Conservation (phyloP, 2,113 vertebrate species). For the Turdus rufiventris region DNA sequence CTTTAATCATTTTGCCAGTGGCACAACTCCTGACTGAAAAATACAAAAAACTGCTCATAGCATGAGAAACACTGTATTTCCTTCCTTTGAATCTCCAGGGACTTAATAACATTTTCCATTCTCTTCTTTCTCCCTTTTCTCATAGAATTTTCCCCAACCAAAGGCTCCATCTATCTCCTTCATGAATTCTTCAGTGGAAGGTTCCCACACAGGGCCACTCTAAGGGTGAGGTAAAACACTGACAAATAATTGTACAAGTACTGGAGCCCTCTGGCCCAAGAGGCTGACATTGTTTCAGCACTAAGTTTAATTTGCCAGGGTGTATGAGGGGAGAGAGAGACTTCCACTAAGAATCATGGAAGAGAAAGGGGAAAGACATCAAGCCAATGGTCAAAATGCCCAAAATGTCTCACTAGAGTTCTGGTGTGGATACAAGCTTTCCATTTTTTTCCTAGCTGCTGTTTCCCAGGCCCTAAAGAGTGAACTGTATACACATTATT, state of each 20-base stretch:
- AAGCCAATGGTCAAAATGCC: background rate
- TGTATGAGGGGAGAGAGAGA: rapidly evolving
- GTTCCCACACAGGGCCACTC: rapidly evolving
- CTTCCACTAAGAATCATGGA: background rate
- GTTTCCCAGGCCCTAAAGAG: background rate
- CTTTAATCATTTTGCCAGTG: background rate
- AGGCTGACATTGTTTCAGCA: background rate
- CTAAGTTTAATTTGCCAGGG: rapidly evolving
- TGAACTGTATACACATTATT: background rate
- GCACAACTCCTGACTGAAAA: background rate
- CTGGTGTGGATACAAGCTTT: background rate
- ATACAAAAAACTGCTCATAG: background rate
- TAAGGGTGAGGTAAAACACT: background rate
- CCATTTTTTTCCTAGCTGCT: background rate
- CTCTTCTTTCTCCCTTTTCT: background rate
- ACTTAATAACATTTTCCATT: background rate
- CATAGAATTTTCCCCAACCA: background rate
- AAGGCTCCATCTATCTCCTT: background rate
- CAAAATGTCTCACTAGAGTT: background rate
- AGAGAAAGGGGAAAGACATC: background rate
- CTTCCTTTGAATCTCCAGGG: background rate
- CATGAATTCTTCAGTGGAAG: background rate
- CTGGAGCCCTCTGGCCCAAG: background rate
- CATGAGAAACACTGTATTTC: background rate
- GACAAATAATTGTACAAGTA: background rate